Evolutionary conservation across 2,113 vertebrate genomes (phyloP), one percentile per base, ranked within the genome.

Genomic region (Scalopus aquaticus): DNA sequence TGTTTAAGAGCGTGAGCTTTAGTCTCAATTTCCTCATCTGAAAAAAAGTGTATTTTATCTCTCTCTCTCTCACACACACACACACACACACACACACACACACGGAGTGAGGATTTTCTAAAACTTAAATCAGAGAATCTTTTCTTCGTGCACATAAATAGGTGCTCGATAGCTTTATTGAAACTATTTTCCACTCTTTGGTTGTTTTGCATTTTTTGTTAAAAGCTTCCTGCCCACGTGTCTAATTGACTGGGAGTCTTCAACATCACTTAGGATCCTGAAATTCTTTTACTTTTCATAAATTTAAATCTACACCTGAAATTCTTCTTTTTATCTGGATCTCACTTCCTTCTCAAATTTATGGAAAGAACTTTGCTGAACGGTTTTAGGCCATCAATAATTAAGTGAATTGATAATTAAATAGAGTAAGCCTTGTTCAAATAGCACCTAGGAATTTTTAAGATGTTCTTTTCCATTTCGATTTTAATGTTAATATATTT

Each of bases 351-450:
- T 73, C 74, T 90, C 46, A 72, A 42, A 69, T 62, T 39, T 82
- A 79, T 39, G 46, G 54, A 83, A 92, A 90, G 35, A 91, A 46
- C 22, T 85, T 82, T 65, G 35, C 67, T 81, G 51, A 81, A 72
- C 26, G 87, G 56, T 94, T 94, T 78, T 89, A 64, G 89, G 32
- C 39, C 37, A 69, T 78, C 28, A 80, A 32, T 81, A 93, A 92
- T 87, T 91, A 84, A 96, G 32, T 78, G 24, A 93, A 62, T 92
- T 89, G 82, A 74, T 93, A 83, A 79, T 91, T 80, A 90, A 95
- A 42, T 72, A 78, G 73, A 65, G 54, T 58, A 93, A 87, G 51
- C 65, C 70, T 74, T 87, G 8, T 69, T 76, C 87, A 95, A 30
- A 91, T 79, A 91, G 69, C 56, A 80, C 62, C 54, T 58, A 81